phyloP scores from a whole-genome alignment of 2,113 vertebrate species.

The Austrofundulus limnaeus region DNA sequence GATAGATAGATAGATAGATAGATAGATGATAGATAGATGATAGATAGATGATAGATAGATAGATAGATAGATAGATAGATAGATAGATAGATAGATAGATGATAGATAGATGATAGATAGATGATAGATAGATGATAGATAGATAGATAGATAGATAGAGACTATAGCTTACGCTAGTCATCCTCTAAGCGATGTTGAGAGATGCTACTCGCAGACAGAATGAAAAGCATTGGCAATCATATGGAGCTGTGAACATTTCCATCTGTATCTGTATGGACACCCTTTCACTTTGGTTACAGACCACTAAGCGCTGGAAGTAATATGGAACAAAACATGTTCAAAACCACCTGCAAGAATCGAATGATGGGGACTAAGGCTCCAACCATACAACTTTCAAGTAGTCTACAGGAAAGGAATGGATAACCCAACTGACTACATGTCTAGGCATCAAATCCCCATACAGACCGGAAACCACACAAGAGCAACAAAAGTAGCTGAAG shows the following conservation, averaged over 20 bases:
- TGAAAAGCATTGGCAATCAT: background rate
- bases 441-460: background rate
- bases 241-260: constrained; percentile 5
- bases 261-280: background rate
- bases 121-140: too few species aligned
- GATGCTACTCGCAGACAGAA: too few species aligned
- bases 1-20: too few species aligned
- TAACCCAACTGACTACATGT: constrained; percentile 36
- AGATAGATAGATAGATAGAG: too few species aligned
- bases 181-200: background rate
- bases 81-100: too few species aligned
- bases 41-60: too few species aligned
- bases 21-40: too few species aligned
- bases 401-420: constrained; percentile 33
- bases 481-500: constrained; percentile 34
- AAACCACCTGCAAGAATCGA: constrained; percentile 41
- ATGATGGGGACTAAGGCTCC: constrained; percentile 29
- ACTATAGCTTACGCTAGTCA: constrained; percentile 15
- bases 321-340: constrained; percentile 38
- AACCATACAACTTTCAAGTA: constrained; percentile 33
- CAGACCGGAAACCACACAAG: constrained; percentile 9
- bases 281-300: background rate
- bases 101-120: too few species aligned
- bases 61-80: too few species aligned
- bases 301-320: constrained; percentile 24